A percentile compares a stretch with the other conserved stretches of the same genome.
phyloP scores from a whole-genome alignment of 2,888 invertebrate genomes.

The Sclerodermus sp. region DNA sequence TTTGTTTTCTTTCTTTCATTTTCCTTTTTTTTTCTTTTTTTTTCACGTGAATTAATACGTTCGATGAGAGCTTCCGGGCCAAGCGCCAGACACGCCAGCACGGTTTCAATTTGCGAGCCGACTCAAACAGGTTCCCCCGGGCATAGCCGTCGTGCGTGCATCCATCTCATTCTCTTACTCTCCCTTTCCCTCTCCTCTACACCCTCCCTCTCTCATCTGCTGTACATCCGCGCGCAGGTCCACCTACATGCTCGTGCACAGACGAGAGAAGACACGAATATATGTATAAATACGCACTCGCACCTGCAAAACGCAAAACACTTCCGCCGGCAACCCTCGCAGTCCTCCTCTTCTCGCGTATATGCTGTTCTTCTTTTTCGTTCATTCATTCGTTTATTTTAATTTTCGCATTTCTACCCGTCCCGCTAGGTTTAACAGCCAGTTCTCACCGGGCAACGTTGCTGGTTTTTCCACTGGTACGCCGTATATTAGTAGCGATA shows the following conservation, averaged over 20 bases:
- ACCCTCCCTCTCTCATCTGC: neutral
- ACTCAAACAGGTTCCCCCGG: slow-evolving; percentile 43
- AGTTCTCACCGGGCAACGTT: slow-evolving; percentile 6
- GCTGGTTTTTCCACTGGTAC: slow-evolving; percentile 9
- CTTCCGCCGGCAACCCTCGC: too few species aligned
- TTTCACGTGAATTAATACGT: neutral
- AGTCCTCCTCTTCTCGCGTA: too few species aligned
- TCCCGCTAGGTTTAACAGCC: slow-evolving; percentile 12
- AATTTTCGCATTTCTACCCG: slow-evolving; percentile 19
- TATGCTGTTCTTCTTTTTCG: slow-evolving; percentile 1
- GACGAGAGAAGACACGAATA: too few species aligned
- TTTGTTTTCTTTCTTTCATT: too few species aligned
- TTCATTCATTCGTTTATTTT: slow-evolving; percentile 21
- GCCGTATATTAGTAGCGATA: slow-evolving; percentile 13
- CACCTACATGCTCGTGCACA: too few species aligned
- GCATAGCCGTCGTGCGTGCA: slow-evolving; percentile 25
- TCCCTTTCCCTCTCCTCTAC: slow-evolving; percentile 1
- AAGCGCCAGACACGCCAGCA: slow-evolving; percentile 24
- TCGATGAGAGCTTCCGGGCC: slow-evolving; percentile 20
- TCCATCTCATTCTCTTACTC: slow-evolving; percentile 5
- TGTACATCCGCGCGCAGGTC: too few species aligned
- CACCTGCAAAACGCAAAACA: too few species aligned
- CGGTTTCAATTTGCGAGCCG: slow-evolving; percentile 42
- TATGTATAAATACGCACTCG: too few species aligned
- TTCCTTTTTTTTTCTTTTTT: neutral